phyloP scores from a whole-genome alignment of 2,113 vertebrate genomes.

The Euleptes europaea region DNA sequence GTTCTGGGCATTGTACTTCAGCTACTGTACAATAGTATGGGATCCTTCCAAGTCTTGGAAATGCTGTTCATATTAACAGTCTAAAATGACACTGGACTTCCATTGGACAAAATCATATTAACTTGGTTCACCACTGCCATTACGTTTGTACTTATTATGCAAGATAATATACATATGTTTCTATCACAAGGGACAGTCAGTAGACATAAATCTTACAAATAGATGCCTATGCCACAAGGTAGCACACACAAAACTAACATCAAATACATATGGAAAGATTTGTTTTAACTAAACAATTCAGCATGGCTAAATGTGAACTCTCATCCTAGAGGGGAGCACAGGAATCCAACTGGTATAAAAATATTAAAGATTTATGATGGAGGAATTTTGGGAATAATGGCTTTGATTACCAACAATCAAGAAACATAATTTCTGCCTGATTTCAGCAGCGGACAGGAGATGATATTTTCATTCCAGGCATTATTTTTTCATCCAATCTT shows the following conservation, averaged over 20 bases:
- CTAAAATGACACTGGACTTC: background rate
- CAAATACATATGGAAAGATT: background rate
- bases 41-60: background rate
- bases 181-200: background rate
- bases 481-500: background rate
- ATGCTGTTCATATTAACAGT: background rate
- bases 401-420: conserved; percentile 17
- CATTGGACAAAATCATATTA: background rate
- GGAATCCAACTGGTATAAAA: conserved; percentile 20
- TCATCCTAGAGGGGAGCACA: background rate
- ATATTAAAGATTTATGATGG: conserved; percentile 15
- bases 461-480: background rate
- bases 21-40: background rate
- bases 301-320: background rate
- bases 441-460: background rate
- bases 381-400: conserved; percentile 21
- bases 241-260: background rate
- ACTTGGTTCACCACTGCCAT: background rate
- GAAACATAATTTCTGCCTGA: conserved; percentile 15
- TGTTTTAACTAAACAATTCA: background rate
- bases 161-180: accelerated
- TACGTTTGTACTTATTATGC: background rate
- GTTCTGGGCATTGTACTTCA: background rate
- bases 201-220: background rate
- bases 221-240: background rate